Conservation (phyloP, 2,888 invertebrate genomes). For the Drosophila paucipuncta region DNA sequence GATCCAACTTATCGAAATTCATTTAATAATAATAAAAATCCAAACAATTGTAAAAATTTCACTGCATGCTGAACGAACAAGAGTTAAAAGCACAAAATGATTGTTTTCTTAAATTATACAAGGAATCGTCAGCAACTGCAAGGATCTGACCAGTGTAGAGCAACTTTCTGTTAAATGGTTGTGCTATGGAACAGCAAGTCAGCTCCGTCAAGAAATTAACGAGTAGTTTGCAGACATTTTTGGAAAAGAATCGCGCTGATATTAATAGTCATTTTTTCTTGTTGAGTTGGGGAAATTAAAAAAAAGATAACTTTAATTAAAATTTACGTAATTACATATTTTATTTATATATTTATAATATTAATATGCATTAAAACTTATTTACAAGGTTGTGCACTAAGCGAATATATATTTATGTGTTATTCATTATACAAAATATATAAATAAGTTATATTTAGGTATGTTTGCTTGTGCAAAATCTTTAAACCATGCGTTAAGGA, state of each 20-base stretch:
- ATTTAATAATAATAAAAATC: background rate
- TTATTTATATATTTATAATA: constrained; percentile 67
- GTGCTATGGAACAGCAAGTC: background rate
- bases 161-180: background rate
- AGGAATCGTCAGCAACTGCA: background rate
- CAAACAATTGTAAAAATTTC: background rate
- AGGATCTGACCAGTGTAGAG: background rate
- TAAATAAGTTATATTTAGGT: constrained; percentile 50
- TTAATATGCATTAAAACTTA: constrained; percentile 70
- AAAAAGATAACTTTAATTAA: constrained; percentile 13
- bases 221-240: background rate
- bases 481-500: constrained; percentile 67
- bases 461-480: constrained; percentile 51
- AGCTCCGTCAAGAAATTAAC: background rate
- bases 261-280: background rate
- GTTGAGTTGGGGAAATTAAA: background rate
- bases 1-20: background rate
- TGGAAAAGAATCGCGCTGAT: background rate
- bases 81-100: background rate
- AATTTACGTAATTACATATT: constrained; percentile 52
- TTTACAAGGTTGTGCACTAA: constrained; percentile 75
- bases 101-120: background rate
- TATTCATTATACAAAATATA: constrained; percentile 64
- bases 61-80: no score
- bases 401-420: constrained; percentile 61